Base-by-base conservation (phyloP, 2,888 invertebrate genomes). In the Drosophila picticornis region DNA sequence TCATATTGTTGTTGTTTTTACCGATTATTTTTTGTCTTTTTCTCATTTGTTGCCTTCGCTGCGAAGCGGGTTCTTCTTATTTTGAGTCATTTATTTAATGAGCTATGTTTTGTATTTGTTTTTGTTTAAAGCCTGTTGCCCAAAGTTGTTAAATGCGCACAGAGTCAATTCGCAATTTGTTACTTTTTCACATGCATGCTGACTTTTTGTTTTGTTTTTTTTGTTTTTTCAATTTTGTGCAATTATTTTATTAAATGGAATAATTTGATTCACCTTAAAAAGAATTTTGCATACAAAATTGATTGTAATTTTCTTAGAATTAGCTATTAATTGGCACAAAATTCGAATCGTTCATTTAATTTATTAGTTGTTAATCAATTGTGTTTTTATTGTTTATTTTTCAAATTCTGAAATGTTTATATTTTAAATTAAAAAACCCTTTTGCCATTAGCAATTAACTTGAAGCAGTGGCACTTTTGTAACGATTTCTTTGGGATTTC, bases 71-170 rank as follows among this genome's bases (percentile, higher is more conserved):
- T 55, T 81, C 84, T 80, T 89, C 84, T 81, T 74, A 73, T 77
- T 84, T 80, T 63, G 58, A 55, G 61, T 52, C 71, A 61, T 72
- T 75, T 77, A 73, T 81, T 84, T 83, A 81, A 83, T 72, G 82
- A 73, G 70, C 70, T 64, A 72, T 69, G 32, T 52, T 25, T 66
- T 46, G 32, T 59, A 53, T 43, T 60, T 38, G 29, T 34, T 66
- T 55, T 60, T 60, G 46, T 46, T 74, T 27, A 27, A 55, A 43
- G 11, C 43, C 40, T n/a, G 46, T 60, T 60, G 19, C 11, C 31
- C 38, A 32, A 55, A 55, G 22, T 66, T 59, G 43, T 66, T 66
- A 58, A 74, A 46, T 60, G 62, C 67, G 58, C 63, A 50, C 36
- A 31, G 50, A 68, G 19, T 27, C 4, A 51, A 40, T 46, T 32